These are phyloP conservation scores for Luehdorfia chinensis DNA, from an alignment of 1,140 invertebrate species.

Conservation along the genomic window DNA sequence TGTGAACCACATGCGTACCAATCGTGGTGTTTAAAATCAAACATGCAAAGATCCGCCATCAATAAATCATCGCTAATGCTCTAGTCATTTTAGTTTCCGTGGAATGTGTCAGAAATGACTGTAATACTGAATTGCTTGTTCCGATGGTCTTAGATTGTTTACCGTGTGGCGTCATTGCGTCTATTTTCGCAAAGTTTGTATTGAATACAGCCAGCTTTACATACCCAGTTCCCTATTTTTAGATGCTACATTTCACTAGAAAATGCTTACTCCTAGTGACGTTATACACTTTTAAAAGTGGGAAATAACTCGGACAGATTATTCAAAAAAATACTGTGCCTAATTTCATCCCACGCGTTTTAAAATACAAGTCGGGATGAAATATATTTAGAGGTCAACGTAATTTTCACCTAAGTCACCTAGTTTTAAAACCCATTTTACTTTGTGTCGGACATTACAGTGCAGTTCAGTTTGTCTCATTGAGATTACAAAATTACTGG, in stretches of 20 bases:
- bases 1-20: too few relatives aligned
- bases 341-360: slow-evolving; percentile 11
- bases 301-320: neutral
- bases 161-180: slow-evolving; percentile 26
- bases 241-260: slow-evolving; percentile 11
- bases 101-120: slow-evolving; percentile 22
- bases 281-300: slow-evolving; percentile 2
- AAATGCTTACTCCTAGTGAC: slow-evolving; percentile 2
- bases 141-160: slow-evolving; percentile 27
- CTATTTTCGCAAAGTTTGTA: slow-evolving; percentile 31
- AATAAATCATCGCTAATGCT: slow-evolving; percentile 10
- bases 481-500: too few relatives aligned
- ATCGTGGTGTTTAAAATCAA: slow-evolving; percentile 1
- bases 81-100: slow-evolving; percentile 16
- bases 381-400: neutral
- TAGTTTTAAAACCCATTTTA: too few relatives aligned
- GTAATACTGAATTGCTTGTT: slow-evolving; percentile 20
- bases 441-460: too few relatives aligned
- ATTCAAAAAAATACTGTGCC: slow-evolving; percentile 5
- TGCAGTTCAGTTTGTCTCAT: too few relatives aligned
- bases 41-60: slow-evolving; percentile 2
- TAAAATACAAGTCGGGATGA: slow-evolving; percentile 7
- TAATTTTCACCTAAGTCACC: too few relatives aligned
- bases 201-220: slow-evolving; percentile 29
- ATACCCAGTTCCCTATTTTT: slow-evolving; percentile 29